Evolutionary conservation across 2,888 invertebrate genomes (phyloP).

Genomic region (Hermaeophaga mercurialis): DNA sequence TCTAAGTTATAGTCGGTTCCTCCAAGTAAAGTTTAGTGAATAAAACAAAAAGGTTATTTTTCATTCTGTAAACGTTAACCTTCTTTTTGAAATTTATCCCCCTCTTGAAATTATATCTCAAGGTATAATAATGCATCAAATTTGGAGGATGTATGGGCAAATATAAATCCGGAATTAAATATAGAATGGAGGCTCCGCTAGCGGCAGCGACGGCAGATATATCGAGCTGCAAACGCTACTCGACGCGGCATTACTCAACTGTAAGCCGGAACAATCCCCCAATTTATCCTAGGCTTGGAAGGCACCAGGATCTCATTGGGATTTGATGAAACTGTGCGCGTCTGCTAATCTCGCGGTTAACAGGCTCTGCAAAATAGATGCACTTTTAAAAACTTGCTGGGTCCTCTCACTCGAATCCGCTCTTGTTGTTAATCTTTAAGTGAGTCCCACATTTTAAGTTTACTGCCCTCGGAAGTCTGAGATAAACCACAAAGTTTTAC

Average conservation of each 20-base stretch:
- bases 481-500: no score
- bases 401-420: neutral
- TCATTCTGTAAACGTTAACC: neutral
- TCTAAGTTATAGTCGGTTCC: no score
- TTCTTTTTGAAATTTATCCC: constrained; percentile 45
- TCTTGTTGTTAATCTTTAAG: no score
- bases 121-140: constrained; percentile 59
- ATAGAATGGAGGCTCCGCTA: constrained; percentile 54
- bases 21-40: no score
- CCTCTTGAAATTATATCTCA: constrained; percentile 56
- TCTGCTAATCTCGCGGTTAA: constrained; percentile 59
- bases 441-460: no score
- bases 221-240: constrained; percentile 57
- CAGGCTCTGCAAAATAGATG: constrained; percentile 59
- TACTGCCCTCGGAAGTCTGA: no score
- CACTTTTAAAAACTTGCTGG: constrained; percentile 38
- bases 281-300: constrained; percentile 58
- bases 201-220: constrained; percentile 49
- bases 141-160: constrained; percentile 56
- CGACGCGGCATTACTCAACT: constrained; percentile 59
- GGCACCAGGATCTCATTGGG: constrained; percentile 58
- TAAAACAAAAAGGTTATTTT: neutral
- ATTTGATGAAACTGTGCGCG: constrained; percentile 59
- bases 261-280: constrained; percentile 59
- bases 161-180: constrained; percentile 60